Evolutionary conservation across 53 echinoderm and acorn worm species (phyloP).

Genomic region (Astropecten irregularis): DNA sequence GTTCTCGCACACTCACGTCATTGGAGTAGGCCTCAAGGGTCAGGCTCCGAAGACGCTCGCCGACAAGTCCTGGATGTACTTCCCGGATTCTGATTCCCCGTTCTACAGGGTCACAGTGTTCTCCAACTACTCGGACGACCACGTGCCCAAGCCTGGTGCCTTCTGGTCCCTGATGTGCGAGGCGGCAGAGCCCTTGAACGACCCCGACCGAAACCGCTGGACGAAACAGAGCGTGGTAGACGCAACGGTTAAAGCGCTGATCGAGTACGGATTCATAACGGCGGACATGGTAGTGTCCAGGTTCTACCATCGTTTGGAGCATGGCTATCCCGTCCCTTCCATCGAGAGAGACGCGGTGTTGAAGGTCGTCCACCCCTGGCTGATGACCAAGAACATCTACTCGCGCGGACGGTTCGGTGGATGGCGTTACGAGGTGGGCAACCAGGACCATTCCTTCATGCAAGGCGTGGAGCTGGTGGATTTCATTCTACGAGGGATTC

Average conservation of each 20-base stretch:
- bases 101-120: conserved; percentile 46
- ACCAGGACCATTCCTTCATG: conserved; percentile 60
- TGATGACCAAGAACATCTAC: conserved; percentile 8
- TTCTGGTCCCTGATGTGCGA: conserved; percentile 56
- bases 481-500: conserved; percentile 4
- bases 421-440: conserved; percentile 59
- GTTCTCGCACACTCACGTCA: conserved; percentile 50
- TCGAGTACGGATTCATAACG: conserved; percentile 46
- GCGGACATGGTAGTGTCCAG: conserved; percentile 40
- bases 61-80: conserved; percentile 54
- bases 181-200: conserved; percentile 28
- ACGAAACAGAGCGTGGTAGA: not conserved
- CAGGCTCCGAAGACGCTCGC: conserved; percentile 9
- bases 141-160: conserved; percentile 11
- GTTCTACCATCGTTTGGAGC: conserved; percentile 51
- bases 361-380: conserved; percentile 45
- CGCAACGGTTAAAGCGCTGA: conserved; percentile 38
- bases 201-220: not conserved
- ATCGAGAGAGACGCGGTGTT: conserved; percentile 20
- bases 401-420: conserved; percentile 68
- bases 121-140: too few relatives aligned
- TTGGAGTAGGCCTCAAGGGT: conserved; percentile 33
- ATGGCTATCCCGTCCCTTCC: conserved; percentile 59
- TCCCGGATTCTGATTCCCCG: conserved; percentile 55
- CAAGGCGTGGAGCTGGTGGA: too few relatives aligned